Evolutionary conservation across 2,888 invertebrate species (phyloP).

Genomic region (Synergus umbraculus): DNA sequence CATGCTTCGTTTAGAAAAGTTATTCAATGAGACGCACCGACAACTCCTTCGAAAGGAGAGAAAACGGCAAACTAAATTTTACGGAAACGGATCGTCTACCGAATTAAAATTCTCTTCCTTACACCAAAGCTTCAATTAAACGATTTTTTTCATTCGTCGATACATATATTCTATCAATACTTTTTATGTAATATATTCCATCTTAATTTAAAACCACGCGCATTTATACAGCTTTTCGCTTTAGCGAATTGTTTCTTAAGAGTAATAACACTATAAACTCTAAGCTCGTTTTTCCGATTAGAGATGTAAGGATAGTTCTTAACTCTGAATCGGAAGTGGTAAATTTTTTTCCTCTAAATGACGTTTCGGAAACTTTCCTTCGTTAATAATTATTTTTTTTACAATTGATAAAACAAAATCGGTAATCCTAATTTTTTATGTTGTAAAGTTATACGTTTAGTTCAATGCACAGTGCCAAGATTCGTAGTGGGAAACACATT

Average conservation of each 20-base stretch:
- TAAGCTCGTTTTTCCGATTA: conserved; percentile 39
- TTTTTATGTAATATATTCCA: conserved; percentile 32
- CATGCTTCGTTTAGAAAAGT: conserved; percentile 34
- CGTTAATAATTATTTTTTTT: not conserved
- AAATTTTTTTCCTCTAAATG: conserved; percentile 15
- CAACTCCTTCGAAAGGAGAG: not conserved
- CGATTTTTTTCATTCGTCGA: conserved; percentile 6
- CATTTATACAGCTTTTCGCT: not conserved
- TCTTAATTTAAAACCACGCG: conserved; percentile 43
- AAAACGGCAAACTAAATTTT: conserved; percentile 13
- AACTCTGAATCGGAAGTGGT: not conserved
- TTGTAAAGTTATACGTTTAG: not conserved
- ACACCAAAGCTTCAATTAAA: conserved; percentile 1
- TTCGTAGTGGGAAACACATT: not conserved
- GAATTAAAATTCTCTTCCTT: not conserved
- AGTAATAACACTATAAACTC: conserved; percentile 39
- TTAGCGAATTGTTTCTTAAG: conserved; percentile 29
- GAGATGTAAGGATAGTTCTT: conserved; percentile 12
- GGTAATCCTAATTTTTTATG: not conserved
- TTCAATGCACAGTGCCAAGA: conserved; percentile 9
- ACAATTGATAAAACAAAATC: conserved; percentile 12
- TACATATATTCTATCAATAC: conserved; percentile 14
- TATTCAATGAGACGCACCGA: not conserved
- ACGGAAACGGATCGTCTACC: not conserved
- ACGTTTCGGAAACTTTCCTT: conserved; percentile 27